Percentiles rank a stretch among this genome's conserved stretches.
These are phyloP conservation scores for Lysandra bellargus DNA, from an alignment of 2,888 invertebrate species.

Conservation along the genomic window DNA sequence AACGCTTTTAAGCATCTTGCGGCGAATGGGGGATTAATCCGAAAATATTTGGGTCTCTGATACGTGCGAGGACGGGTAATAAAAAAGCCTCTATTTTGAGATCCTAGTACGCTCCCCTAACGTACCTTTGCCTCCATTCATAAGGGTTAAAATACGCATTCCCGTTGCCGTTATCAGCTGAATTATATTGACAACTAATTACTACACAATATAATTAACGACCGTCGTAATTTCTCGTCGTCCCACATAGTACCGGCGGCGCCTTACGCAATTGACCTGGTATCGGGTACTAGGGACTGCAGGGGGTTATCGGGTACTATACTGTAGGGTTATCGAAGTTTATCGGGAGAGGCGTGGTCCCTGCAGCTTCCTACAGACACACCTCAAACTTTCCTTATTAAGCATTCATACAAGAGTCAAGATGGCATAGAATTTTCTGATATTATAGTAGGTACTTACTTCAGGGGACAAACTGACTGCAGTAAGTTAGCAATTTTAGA, in stretches of 20 bases:
- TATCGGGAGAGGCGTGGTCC: constrained; percentile 8
- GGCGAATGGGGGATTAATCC: no score
- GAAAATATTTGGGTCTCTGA: no score
- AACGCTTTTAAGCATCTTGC: no score
- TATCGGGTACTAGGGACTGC: neutral
- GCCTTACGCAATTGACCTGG: constrained; percentile 4
- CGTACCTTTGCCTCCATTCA: neutral
- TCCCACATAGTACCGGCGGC: neutral
- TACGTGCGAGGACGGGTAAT: no score
- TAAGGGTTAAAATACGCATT: neutral
- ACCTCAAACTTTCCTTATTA: neutral
- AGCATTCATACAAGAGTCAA: no score
- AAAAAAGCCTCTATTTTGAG: no score
- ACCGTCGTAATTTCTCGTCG: constrained; percentile 1
- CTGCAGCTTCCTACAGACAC: neutral
- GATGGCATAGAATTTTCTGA: no score
- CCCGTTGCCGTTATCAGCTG: neutral
- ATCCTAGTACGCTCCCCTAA: no score
- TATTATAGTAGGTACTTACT: no score
- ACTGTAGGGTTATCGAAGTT: neutral
- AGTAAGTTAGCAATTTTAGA: no score
- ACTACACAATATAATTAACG: neutral
- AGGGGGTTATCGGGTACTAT: neutral
- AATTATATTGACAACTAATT: neutral
- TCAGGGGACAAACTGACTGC: no score